phyloP scores from a whole-genome alignment of 2,888 invertebrate genomes.

The Drosophila helvetica region DNA sequence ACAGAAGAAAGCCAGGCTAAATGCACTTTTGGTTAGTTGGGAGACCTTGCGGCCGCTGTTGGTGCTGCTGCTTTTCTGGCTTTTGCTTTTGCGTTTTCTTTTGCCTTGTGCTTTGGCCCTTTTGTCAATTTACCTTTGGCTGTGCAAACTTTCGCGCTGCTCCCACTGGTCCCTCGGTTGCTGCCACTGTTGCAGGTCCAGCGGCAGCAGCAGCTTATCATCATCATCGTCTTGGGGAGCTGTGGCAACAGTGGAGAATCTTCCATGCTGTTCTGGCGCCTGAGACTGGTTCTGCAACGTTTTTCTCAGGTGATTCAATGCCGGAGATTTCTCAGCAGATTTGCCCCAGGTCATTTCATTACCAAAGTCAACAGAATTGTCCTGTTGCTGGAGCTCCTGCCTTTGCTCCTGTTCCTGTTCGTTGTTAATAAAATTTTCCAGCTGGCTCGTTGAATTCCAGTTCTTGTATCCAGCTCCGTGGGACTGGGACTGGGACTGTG shows the following conservation, averaged over 20 bases:
- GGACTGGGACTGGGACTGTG: constrained; percentile 1
- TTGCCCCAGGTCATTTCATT: constrained; percentile 74
- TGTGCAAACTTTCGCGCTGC: constrained; percentile 57
- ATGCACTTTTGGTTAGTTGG: constrained; percentile 39
- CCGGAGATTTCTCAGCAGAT: constrained; percentile 66
- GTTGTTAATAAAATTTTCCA: constrained; percentile 76
- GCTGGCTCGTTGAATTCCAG: constrained; percentile 63
- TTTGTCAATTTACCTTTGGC: constrained; percentile 77
- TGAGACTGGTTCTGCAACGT: constrained; percentile 3
- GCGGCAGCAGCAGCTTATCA: constrained; percentile 25
- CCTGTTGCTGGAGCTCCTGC: constrained; percentile 17
- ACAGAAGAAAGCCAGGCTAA: constrained; percentile 20
- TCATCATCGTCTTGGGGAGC: constrained; percentile 32
- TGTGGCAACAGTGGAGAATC: constrained; percentile 23
- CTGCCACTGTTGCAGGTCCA: constrained; percentile 28
- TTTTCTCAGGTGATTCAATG: constrained; percentile 66
- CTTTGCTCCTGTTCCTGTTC: constrained; percentile 38
- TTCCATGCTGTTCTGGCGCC: constrained; percentile 15
- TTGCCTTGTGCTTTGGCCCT: constrained; percentile 48
- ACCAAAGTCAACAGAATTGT: constrained; percentile 72
- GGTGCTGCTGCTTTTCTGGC: constrained; percentile 10
- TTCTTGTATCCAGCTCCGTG: constrained; percentile 51
- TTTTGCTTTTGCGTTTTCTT: constrained; percentile 20
- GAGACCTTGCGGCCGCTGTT: not conserved
- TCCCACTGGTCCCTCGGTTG: constrained; percentile 7